These are phyloP conservation scores for Choloepus didactylus DNA, from an alignment of 2,797 vertebrate genomes.

Conservation along the genomic window DNA sequence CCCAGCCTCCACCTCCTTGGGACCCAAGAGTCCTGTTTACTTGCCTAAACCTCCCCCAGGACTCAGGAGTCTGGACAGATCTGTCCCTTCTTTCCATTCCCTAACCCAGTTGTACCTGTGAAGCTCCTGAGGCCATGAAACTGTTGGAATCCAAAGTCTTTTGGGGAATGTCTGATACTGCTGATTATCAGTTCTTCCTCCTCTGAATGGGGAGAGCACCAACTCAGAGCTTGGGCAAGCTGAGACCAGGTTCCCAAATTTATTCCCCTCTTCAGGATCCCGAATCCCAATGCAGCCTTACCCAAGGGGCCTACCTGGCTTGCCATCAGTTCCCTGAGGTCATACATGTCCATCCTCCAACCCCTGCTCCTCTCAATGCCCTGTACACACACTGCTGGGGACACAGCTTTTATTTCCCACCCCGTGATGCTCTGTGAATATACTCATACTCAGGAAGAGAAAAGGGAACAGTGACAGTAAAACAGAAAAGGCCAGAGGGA, in stretches of 20 bases:
- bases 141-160: background rate
- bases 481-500: background rate
- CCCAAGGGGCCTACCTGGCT: background rate
- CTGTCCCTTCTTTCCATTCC: fast-evolving
- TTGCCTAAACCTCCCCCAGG: background rate
- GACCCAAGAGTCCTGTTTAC: background rate
- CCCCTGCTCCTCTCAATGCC: background rate
- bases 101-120: background rate
- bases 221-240: background rate
- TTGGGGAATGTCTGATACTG: fast-evolving
- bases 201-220: background rate
- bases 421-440: background rate
- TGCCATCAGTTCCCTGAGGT: background rate
- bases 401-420: background rate
- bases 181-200: background rate
- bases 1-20: background rate
- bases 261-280: background rate
- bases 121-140: background rate
- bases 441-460: background rate
- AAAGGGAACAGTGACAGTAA: background rate
- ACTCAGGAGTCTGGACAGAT: background rate
- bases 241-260: background rate
- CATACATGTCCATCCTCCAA: background rate
- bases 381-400: background rate
- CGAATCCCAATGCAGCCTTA: background rate